phyloP scores from a whole-genome alignment of 2,113 vertebrate genomes.

The Orycteropus afer region DNA sequence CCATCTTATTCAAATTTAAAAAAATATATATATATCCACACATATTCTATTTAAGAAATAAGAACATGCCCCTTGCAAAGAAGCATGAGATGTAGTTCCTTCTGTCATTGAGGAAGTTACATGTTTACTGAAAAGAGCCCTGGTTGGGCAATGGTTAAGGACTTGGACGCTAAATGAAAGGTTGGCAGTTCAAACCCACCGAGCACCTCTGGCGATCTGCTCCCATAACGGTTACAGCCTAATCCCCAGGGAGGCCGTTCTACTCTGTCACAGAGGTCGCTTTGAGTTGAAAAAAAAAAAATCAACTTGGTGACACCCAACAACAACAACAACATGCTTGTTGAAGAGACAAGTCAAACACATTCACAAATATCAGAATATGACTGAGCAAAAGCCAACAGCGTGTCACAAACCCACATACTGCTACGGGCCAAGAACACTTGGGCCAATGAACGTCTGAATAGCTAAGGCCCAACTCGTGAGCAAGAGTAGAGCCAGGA shows the following conservation, averaged over 20 bases:
- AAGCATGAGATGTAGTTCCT: background rate
- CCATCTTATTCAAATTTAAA: background rate
- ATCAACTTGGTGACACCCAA: background rate
- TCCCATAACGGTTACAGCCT: too few species aligned
- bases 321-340: background rate
- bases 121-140: background rate
- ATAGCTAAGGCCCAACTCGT: background rate
- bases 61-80: background rate
- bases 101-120: background rate
- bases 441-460: background rate
- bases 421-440: background rate
- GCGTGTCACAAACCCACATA: background rate
- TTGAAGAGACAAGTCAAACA: constrained; percentile 16
- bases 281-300: background rate
- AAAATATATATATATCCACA: too few species aligned
- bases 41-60: background rate
- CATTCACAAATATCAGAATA: background rate
- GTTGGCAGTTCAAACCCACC: background rate
- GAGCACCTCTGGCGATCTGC: background rate
- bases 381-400: background rate
- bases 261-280: background rate
- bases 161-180: background rate
- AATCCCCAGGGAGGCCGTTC: too few species aligned
- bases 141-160: background rate
- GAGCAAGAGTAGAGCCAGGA: background rate